A percentile compares a stretch with the other conserved stretches of the same genome.
These are phyloP conservation scores for Atopsyche davidsoni DNA, from an alignment of 1,140 invertebrate genomes.

Conservation along the genomic window DNA sequence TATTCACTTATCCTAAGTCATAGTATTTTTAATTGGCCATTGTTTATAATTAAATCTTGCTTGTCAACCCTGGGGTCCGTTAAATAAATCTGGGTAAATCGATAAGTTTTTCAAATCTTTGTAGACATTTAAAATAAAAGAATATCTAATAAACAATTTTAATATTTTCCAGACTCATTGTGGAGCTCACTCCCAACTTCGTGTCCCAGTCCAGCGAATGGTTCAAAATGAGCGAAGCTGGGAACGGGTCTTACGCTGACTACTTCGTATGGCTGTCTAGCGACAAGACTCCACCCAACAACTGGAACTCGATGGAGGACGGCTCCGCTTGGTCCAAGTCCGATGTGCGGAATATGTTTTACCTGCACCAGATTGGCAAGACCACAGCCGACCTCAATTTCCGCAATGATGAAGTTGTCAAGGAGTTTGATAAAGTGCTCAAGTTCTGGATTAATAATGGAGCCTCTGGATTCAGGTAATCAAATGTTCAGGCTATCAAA, in stretches of 20 bases:
- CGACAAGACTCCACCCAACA: constrained; percentile 55
- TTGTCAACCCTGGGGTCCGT: not conserved
- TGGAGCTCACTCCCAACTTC: constrained; percentile 50
- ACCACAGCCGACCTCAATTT: constrained; percentile 63
- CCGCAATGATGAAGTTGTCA: constrained; percentile 49
- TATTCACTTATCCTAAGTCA: not conserved
- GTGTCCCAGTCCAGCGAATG: constrained; percentile 50
- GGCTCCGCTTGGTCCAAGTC: constrained; percentile 54
- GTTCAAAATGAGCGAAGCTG: constrained; percentile 61
- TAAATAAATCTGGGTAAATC: not conserved
- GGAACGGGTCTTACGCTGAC: constrained; percentile 49
- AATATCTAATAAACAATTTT: not conserved
- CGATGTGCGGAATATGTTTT: constrained; percentile 51
- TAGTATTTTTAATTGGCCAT: not conserved
- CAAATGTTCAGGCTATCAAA: constrained; percentile 9
- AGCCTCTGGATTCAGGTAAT: constrained; percentile 63
- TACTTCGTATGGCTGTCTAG: constrained; percentile 65
- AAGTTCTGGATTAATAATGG: constrained; percentile 63
- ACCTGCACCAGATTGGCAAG: constrained; percentile 55
- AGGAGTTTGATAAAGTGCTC: constrained; percentile 61
- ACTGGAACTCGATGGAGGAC: constrained; percentile 54
- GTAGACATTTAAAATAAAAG: not conserved
- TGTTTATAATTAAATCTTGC: not conserved
- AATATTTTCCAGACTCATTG: constrained; percentile 39
- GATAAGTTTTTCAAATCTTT: constrained; percentile 1